Percentiles rank a stretch among this genome's conserved stretches.
Conservation (phyloP, 2,113 vertebrate genomes). For the Panthera leo region DNA sequence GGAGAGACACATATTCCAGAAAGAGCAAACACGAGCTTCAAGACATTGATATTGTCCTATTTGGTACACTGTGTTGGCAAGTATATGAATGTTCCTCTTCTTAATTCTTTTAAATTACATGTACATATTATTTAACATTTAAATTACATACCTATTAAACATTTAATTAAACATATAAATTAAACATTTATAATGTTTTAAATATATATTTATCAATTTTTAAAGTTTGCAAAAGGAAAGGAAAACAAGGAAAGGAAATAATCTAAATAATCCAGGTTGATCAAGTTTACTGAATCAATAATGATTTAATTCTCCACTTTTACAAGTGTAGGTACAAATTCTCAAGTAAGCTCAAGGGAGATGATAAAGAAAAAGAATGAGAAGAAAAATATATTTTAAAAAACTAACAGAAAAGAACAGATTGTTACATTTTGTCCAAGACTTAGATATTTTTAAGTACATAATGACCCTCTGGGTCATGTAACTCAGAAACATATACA, state of each 20-base stretch:
- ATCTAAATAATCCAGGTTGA: neutral
- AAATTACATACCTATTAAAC: too few relatives aligned
- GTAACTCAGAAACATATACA: neutral
- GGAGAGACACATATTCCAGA: neutral
- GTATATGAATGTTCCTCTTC: neutral
- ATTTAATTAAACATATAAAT: too few relatives aligned
- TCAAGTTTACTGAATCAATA: neutral
- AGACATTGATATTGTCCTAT: neutral
- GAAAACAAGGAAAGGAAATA: conserved; percentile 30
- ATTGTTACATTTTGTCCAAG: neutral
- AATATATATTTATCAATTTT: neutral
- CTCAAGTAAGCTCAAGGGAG: neutral
- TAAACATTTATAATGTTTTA: neutral
- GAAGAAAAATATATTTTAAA: too few relatives aligned
- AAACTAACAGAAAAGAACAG: too few relatives aligned
- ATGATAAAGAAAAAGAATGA: neutral
- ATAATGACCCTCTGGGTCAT: neutral
- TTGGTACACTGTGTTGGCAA: neutral
- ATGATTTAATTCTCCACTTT: neutral
- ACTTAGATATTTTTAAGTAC: neutral
- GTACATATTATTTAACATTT: neutral
- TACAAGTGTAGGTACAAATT: neutral
- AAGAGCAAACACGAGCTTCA: neutral
- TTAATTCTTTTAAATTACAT: neutral
- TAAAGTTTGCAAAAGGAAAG: neutral